Percentiles rank a stretch among this genome's conserved stretches.
Evolutionary conservation across 2,888 invertebrate species (phyloP).

Genomic region (Thumatha senex): DNA sequence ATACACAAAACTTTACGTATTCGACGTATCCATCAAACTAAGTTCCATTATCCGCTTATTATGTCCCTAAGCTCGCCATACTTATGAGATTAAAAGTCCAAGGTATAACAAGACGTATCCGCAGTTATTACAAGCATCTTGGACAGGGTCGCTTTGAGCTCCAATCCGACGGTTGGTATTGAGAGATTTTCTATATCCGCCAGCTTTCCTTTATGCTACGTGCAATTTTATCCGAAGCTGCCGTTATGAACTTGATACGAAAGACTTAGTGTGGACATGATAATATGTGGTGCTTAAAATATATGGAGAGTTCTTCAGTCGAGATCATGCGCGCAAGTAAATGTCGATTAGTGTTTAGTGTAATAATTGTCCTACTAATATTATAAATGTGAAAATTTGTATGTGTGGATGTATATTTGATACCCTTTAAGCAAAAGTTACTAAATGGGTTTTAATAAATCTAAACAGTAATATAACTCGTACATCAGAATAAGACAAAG

Average conservation of each 20-base stretch:
- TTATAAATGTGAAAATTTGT: no score
- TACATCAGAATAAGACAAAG: no score
- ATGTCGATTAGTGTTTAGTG: no score
- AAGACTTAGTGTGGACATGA: constrained; percentile 46
- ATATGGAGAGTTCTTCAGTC: not conserved
- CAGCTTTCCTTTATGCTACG: constrained; percentile 79
- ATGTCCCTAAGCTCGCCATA: constrained; percentile 3
- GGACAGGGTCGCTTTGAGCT: constrained; percentile 67
- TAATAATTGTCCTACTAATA: no score
- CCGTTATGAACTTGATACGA: constrained; percentile 69
- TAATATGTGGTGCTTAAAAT: not conserved
- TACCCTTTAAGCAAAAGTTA: no score
- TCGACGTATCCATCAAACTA: no score
- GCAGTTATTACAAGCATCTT: constrained; percentile 59
- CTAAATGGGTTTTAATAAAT: no score
- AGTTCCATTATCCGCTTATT: not conserved
- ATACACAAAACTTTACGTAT: no score
- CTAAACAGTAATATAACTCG: no score
- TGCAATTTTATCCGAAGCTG: constrained; percentile 78
- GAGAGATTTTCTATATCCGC: constrained; percentile 83
- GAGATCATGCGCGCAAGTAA: no score
- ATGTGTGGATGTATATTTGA: no score
- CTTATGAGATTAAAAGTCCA: constrained; percentile 14
- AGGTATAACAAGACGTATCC: constrained; percentile 10
- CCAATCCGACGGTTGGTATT: constrained; percentile 70